A percentile compares a stretch with the other conserved stretches of the same genome.
Conservation (phyloP, 2,888 invertebrate genomes). For the Tuberolachnus salignus region DNA sequence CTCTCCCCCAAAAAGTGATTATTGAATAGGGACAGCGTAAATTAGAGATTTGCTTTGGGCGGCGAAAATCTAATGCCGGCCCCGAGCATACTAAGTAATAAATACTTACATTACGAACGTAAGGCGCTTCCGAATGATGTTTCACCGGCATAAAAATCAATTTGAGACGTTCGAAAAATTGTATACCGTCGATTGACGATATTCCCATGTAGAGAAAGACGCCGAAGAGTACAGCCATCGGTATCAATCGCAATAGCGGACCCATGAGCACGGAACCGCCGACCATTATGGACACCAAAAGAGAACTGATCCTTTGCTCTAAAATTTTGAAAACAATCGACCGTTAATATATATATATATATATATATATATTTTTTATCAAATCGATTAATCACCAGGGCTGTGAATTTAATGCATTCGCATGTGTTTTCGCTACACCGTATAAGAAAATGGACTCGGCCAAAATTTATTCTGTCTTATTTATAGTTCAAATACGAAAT, state of each 20-base stretch:
- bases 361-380: too few relatives aligned
- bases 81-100: constrained; percentile 1
- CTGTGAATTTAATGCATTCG: too few relatives aligned
- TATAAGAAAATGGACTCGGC: too few relatives aligned
- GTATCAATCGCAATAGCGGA: constrained; percentile 79
- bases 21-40: too few relatives aligned
- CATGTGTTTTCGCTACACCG: too few relatives aligned
- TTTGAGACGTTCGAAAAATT: constrained; percentile 87
- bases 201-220: constrained; percentile 97
- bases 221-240: constrained; percentile 95
- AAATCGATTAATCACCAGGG: too few relatives aligned
- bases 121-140: constrained; percentile 89
- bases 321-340: background rate
- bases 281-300: constrained; percentile 79
- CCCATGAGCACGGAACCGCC: constrained; percentile 86
- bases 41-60: too few relatives aligned
- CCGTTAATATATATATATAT: too few relatives aligned
- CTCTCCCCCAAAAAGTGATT: too few relatives aligned
- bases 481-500: too few relatives aligned
- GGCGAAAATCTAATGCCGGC: too few relatives aligned
- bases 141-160: constrained; percentile 93
- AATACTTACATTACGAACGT: constrained; percentile 80
- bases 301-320: constrained; percentile 85
- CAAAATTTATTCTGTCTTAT: too few relatives aligned
- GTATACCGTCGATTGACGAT: constrained; percentile 91